Percentiles rank a stretch among this genome's conserved stretches.
These are phyloP conservation scores for Holacanthus passer DNA, from an alignment of 2,113 vertebrate genomes.

Conservation along the genomic window DNA sequence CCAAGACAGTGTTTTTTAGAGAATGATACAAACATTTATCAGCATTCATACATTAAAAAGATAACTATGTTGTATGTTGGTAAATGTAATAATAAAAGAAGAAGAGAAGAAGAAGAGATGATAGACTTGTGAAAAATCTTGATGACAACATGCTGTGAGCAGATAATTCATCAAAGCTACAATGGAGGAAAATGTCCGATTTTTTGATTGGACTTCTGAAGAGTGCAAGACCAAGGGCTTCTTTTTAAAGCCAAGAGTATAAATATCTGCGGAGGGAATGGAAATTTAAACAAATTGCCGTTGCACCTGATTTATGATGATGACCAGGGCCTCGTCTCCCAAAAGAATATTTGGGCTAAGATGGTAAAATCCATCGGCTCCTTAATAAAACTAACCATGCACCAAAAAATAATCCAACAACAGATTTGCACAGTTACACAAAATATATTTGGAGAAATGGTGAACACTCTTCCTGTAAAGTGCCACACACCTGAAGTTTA, in stretches of 20 bases:
- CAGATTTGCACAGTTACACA: no score
- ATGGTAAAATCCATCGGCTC: no score
- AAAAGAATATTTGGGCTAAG: no score
- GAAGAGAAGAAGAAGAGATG: neutral
- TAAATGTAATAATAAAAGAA: neutral
- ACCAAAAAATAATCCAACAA: no score
- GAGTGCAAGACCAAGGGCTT: neutral
- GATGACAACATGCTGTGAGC: conserved; percentile 6
- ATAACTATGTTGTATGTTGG: neutral
- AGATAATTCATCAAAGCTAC: conserved; percentile 19
- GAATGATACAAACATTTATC: neutral
- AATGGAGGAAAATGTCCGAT: conserved; percentile 1
- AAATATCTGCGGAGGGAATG: no score
- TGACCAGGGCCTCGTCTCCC: no score
- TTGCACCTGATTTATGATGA: no score
- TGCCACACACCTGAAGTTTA: no score
- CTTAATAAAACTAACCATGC: no score
- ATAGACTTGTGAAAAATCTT: neutral
- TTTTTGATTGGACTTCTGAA: neutral
- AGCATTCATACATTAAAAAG: neutral
- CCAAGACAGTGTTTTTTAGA: neutral
- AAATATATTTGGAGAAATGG: no score
- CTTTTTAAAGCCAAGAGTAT: neutral
- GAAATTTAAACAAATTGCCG: no score
- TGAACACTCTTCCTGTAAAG: no score